Evolutionary conservation across 1,140 invertebrate species (phyloP), one percentile per base, ranked within the genome.

Genomic region (Lordiphosa mommai): DNA sequence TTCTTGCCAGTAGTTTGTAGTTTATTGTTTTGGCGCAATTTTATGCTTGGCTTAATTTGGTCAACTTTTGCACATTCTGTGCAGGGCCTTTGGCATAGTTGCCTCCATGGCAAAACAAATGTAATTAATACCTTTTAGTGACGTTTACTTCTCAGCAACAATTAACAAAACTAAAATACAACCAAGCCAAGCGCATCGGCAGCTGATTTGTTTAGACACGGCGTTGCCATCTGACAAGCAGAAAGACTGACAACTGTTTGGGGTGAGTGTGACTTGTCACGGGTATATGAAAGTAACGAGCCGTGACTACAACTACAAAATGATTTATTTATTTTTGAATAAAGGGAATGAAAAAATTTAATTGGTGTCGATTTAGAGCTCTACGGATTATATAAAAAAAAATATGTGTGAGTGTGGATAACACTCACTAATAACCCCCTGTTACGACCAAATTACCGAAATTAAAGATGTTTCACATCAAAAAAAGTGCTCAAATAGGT

Each of bases 21-120:
- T 40, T 33, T 40, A 27, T 33, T 23, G 55, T 66, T 79, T 80
- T 80, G 71, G 74, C 77, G 77, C 71, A 27, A 56, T 77, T 72
- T 48, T 37, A 29, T 13, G 40, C 40, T 12, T 12, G 6, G 4
- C 20, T 8, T 10, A 5, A 23, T 3, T 10, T 2, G 20, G 0
- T 43, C 27, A 43, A 43, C n/a, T 43, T n/a, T 4, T 43, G 20
- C 20, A 43, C 40, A 41, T 27, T 27, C 17, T 27, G 20, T 2
- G 2, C 4, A 23, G 2, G 9, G n/a, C 9, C 47, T 9, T 6
- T 33, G 8, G 13, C 27, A 9, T 13, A 6, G 3, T 17, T 10
- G 2, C 13, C 4, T 13, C 16, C 2, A 13, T 4, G 13, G 2
- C 9, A 8, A 9, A 46, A 14, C 4, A 37, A 40, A 6, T 55